Evolutionary conservation across 2,888 invertebrate species (phyloP), one percentile per base, ranked within the genome.

Genomic region (Heteromyza rotundicornis): DNA sequence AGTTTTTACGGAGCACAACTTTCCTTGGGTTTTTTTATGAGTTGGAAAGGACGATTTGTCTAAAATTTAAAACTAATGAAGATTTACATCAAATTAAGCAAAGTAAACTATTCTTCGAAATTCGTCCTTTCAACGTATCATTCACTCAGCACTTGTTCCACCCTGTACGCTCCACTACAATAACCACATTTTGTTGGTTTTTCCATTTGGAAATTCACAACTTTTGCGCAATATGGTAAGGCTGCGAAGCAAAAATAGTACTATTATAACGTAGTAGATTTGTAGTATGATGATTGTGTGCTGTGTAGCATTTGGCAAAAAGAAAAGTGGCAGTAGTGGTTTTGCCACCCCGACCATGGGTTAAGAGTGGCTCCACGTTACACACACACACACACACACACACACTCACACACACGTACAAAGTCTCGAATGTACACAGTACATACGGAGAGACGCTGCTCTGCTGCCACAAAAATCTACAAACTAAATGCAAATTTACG

Each of bases 311-410:
- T n/a, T n/a, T n/a, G n/a, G n/a, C n/a, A n/a, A n/a, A n/a, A 20
- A 17, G 47, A 19, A 47, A 47, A 47, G 47, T 47, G 14, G 47
- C 47, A 47, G 47, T 47, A 19, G 47, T 20, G 47, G 47, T 47
- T 47, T 47, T 17, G 20, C 47, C 20, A 47, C 47, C 40, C 19
- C 2, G 17, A 17, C 7, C 47, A 40, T 40, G 20, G 20, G 47
- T 20, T 5, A 20, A 19, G 20, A 40, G n/a, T n/a, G 5, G 5
- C 40, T 40, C 3, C 40, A 40, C 16, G 12, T 50, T 44, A 63
- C 47, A 64, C 52, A 62, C 56, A 67, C 65, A 63, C 36, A 60
- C 40, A 59, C 57, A 20, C 55, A 53, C 22, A 50, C 58, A 62
- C 7, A 36, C 19, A 51, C 47, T 59, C 22, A 60, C 56, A 10